Base-by-base conservation (phyloP, 2,888 invertebrate species). In the Drosophila heteroneura region DNA sequence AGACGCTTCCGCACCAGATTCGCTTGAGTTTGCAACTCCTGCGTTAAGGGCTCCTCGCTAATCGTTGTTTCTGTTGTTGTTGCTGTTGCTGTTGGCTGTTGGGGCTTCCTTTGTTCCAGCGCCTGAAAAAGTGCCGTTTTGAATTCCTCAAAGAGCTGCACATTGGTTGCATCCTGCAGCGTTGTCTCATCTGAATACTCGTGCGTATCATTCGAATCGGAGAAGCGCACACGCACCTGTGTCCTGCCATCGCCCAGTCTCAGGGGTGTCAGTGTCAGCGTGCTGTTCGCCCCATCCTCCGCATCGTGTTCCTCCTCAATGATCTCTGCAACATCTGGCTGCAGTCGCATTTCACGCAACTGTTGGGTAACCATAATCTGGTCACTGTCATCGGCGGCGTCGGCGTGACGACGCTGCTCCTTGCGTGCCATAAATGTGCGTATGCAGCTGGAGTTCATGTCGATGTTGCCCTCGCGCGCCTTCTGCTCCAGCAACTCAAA, bases 401-500 rank as follows among this genome's bases (percentile, higher is more conserved):
- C 92, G 37, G 92, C 83, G 69, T 94, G 85, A 32, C 92, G 88
- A 1, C 76, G 75, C 19, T 74, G 76, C 49, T 88, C 85, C 59
- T 85, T 90, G 30, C 83, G 74, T 10, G 89, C 81, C 83, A 93
- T 81, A 58, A 93, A 92, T 0, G 84, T 94, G 92, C 92, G 94
- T 92, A 96, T 94, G 57, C 95, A 95, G 57, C 96, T 96, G 47
- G 95, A 96, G 59, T 96, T 95, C 74, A 96, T 94, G 90, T 95
- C 95, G 81, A 97, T 96, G 89, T 96, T 96, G 30, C 96, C 96
- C 91, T 95, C 94, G 56, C 95, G 94, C 7, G 96, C 96, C 92
- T 96, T 96, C 84, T 96, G 95, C 93, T 97, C 97, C 41, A 97
- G 93, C 9, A 96, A 92, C 89, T 97, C 97, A 93, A 97, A 97